Base-by-base conservation (phyloP, 2,888 invertebrate species). In the Podotricha telesiphe region DNA sequence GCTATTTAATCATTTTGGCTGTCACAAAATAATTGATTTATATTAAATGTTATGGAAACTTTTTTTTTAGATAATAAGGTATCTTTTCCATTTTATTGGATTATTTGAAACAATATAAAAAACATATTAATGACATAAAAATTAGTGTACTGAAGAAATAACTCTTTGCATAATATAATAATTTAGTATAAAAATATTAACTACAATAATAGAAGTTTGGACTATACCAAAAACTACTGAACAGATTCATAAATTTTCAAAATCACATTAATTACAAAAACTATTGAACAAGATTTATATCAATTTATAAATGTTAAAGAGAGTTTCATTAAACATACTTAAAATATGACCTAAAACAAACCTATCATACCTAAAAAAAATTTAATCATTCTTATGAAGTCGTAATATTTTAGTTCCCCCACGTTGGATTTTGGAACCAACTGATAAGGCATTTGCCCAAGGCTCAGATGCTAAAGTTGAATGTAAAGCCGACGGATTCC, bases 401-500 rank as follows among this genome's bases (percentile, higher is more conserved):
- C 75, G 74, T 81, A 73, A 83, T 73, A 80, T 94, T 95, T 94
- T 95, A 98, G 98, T 98, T 83, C 98, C 98, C 81, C 98, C 98
- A 74, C 97, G 98, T 89, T 98, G 98, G 98, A 98, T 98, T 89
- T 94, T 98, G 82, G 98, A 98, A 90, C 98, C 98, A 67, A 97
- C 97, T 83, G 98, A 98, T 87, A 97, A 98, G 94, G 98, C 98
- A 81, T 98, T 98, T 92, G 98, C 98, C 76, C 98, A 98, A 93
- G 98, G 98, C 77, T 97, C 97, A 78, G 97, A 98, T 89, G 98
- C 98, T 77, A 96, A 97, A 86, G 97, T 98, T 81, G 98, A 98
- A 94, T 98, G 98, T 91, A 98, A 98, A 94, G 97, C 98, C 87
- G 98, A 98, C 93, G 98, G 98, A 80, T 98, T 98, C 94, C 98